These are phyloP conservation scores for Autographa gamma DNA, from an alignment of 2,888 invertebrate genomes.

Conservation along the genomic window DNA sequence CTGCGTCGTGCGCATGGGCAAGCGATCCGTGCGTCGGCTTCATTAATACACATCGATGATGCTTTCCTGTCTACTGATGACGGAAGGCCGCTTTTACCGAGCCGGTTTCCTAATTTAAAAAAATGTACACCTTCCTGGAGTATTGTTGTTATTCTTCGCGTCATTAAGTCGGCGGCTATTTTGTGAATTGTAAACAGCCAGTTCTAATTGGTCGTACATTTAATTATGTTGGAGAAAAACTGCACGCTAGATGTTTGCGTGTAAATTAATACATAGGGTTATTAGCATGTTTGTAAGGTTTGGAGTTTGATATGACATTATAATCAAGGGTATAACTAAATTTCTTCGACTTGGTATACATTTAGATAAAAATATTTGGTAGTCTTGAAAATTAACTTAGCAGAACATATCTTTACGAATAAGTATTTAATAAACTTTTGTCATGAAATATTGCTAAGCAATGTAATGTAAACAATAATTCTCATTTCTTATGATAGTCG, in stretches of 20 bases:
- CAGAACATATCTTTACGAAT: too few species aligned
- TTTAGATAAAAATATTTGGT: too few species aligned
- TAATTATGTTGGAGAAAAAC: slow-evolving; percentile 30
- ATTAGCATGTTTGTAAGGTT: slow-evolving; percentile 11
- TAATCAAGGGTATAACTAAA: too few species aligned
- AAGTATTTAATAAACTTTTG: too few species aligned
- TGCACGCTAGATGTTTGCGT: slow-evolving; percentile 23
- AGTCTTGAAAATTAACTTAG: too few species aligned
- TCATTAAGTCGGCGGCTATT: slow-evolving; percentile 47
- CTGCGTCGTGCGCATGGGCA: slow-evolving; percentile 77
- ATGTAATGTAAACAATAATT: too few species aligned
- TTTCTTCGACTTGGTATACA: too few species aligned
- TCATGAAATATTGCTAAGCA: too few species aligned
- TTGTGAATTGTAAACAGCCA: slow-evolving; percentile 52
- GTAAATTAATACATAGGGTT: slow-evolving; percentile 3
- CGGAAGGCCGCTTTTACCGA: slow-evolving; percentile 86
- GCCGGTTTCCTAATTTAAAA: slow-evolving; percentile 87
- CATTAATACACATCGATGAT: slow-evolving; percentile 85
- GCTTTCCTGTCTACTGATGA: slow-evolving; percentile 84
- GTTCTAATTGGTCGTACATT: slow-evolving; percentile 47
- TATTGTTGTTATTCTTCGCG: slow-evolving; percentile 45
- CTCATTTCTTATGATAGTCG: too few species aligned
- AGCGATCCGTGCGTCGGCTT: slow-evolving; percentile 78
- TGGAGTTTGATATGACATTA: background rate
- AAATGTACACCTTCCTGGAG: slow-evolving; percentile 66